Percentiles rank a stretch among this genome's conserved stretches.
These are phyloP conservation scores for Nemapogon koenigi DNA, from an alignment of 2,888 invertebrate genomes.

Conservation along the genomic window DNA sequence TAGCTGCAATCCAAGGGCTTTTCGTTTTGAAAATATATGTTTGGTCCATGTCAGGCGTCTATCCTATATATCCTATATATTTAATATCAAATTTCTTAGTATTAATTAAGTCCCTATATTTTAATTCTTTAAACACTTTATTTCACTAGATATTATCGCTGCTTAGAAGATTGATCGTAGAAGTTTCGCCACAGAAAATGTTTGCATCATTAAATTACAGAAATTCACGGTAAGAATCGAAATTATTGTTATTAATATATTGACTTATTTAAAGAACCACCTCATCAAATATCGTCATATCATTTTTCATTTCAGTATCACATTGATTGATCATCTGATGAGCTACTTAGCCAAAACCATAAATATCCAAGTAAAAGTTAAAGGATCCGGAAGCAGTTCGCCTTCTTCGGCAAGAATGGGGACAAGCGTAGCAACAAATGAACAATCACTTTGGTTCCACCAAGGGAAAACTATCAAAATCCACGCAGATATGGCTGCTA, in stretches of 20 bases:
- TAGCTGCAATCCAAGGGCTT: no score
- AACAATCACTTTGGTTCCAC: conserved; percentile 79
- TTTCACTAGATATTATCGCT: conserved; percentile 77
- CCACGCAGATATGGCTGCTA: conserved; percentile 87
- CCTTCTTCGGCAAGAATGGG: conserved; percentile 59
- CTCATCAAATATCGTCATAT: no score
- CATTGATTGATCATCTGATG: conserved; percentile 88
- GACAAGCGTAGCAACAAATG: conserved; percentile 39
- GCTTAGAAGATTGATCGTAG: conserved; percentile 85
- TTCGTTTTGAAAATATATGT: no score
- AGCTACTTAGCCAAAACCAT: conserved; percentile 91
- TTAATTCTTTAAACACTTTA: conserved; percentile 1
- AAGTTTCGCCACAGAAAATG: conserved; percentile 85
- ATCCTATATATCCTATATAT: no score
- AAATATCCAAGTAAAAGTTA: conserved; percentile 85
- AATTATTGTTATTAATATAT: no score
- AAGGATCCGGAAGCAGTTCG: conserved; percentile 36
- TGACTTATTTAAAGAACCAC: no score
- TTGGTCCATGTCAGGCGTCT: no score
- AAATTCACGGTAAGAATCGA: conserved; percentile 17
- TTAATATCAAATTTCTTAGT: background rate
- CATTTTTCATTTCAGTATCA: conserved; percentile 58
- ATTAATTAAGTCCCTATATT: background rate
- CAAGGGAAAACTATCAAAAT: conserved; percentile 83
- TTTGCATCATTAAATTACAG: conserved; percentile 74